Percentiles rank a stretch among this genome's conserved stretches.
Conservation (phyloP, 2,797 vertebrate species). For the Chaetodon trifasciatus region DNA sequence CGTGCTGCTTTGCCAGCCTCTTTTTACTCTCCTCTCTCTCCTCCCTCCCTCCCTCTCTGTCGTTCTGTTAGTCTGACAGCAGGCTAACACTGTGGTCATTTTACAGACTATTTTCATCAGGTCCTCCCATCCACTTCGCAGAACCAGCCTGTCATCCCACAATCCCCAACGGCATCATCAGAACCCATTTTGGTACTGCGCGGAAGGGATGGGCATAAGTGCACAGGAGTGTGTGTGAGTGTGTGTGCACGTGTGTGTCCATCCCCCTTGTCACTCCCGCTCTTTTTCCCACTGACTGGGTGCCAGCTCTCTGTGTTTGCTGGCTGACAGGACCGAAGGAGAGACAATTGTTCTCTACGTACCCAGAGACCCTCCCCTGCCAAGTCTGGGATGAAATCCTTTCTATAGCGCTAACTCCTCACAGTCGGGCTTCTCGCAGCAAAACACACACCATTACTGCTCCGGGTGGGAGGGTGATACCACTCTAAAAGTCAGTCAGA, state of each 20-base stretch:
- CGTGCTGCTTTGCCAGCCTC: constrained; percentile 35
- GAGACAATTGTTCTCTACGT: constrained; percentile 79
- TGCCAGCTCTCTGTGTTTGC: constrained; percentile 84
- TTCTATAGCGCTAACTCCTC: constrained; percentile 76
- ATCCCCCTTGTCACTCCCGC: constrained; percentile 71
- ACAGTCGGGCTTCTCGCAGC: constrained; percentile 72
- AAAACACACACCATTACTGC: constrained; percentile 70
- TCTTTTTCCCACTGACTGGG: constrained; percentile 71
- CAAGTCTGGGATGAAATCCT: constrained; percentile 82
- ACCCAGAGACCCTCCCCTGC: constrained; percentile 82
- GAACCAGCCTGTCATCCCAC: constrained; percentile 71
- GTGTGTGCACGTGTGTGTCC: constrained; percentile 55
- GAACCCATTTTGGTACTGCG: constrained; percentile 64
- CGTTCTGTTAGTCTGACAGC: constrained; percentile 62
- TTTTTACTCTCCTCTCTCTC: constrained; percentile 27
- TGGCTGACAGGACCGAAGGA: constrained; percentile 81
- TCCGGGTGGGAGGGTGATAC: constrained; percentile 70
- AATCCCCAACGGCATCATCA: constrained; percentile 66
- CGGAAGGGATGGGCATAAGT: constrained; percentile 56
- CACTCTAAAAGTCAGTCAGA: constrained; percentile 66
- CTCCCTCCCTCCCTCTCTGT: constrained; percentile 23
- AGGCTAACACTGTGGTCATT: constrained; percentile 69
- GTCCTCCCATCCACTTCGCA: constrained; percentile 69
- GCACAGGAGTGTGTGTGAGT: constrained; percentile 31
- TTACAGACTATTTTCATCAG: constrained; percentile 71